Evolutionary conservation across 1,140 invertebrate species (phyloP).

Genomic region (Paraescarpia echinospica): DNA sequence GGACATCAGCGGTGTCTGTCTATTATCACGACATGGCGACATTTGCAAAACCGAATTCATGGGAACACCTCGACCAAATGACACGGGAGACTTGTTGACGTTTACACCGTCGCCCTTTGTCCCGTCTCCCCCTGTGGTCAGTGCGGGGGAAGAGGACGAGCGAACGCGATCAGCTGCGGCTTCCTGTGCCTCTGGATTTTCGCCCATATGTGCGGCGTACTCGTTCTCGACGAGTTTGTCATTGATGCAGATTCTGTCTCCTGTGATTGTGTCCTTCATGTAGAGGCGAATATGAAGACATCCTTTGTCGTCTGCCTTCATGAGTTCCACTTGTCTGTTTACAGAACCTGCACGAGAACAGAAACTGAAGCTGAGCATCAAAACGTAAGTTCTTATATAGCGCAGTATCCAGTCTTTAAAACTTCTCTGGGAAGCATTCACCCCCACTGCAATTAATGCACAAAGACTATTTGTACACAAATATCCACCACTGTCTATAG

Average conservation of each 20-base stretch:
- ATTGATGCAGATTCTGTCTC: neutral
- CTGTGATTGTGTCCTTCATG: neutral
- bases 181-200: neutral
- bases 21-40: neutral
- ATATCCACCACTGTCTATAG: too few species aligned
- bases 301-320: neutral
- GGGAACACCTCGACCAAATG: neutral
- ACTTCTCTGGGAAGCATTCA: too few species aligned
- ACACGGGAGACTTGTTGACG: neutral
- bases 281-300: neutral
- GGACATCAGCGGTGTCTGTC: neutral
- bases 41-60: neutral
- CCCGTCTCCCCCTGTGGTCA: neutral
- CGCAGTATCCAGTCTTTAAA: too few species aligned
- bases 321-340: neutral
- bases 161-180: neutral
- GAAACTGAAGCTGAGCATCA: neutral
- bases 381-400: too few species aligned
- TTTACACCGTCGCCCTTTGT: neutral
- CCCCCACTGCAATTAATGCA: too few species aligned
- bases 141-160: neutral
- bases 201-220: neutral
- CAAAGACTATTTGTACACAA: too few species aligned
- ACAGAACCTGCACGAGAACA: neutral
- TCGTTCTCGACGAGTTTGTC: neutral